Conservation (phyloP, 1,140 invertebrate species). For the Diachasma alloeum region DNA sequence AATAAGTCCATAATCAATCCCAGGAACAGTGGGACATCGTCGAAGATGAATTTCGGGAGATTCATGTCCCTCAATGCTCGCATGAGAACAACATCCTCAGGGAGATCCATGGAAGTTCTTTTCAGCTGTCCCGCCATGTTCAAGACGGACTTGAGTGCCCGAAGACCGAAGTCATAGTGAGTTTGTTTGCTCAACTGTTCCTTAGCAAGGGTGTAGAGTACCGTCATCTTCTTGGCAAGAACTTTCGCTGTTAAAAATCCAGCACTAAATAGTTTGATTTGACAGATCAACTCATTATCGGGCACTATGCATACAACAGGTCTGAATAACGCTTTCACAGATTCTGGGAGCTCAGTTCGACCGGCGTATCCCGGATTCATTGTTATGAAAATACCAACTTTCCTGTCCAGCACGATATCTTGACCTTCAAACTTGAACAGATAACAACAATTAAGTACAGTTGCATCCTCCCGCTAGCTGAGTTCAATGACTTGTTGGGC, state of each 20-base stretch:
- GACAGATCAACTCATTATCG: conserved; percentile 88
- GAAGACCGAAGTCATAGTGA: conserved; percentile 93
- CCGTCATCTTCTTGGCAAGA: conserved; percentile 92
- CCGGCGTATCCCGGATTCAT: conserved; percentile 95
- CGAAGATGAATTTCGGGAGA: conserved; percentile 89
- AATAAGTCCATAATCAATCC: conserved; percentile 89
- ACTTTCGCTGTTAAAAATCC: conserved; percentile 87
- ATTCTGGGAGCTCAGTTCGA: conserved; percentile 88
- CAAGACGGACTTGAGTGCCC: conserved; percentile 86
- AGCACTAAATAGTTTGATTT: conserved; percentile 91
- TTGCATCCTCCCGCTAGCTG: no score
- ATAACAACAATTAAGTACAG: conserved; percentile 30
- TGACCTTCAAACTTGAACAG: conserved; percentile 79
- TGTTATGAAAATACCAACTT: conserved; percentile 92
- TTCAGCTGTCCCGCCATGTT: conserved; percentile 90
- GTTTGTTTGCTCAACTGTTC: conserved; percentile 91
- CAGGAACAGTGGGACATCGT: conserved; percentile 89
- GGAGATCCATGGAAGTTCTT: conserved; percentile 75
- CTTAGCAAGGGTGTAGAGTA: conserved; percentile 82
- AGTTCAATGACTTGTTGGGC: no score
- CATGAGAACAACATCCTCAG: conserved; percentile 88
- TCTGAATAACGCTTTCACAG: conserved; percentile 88
- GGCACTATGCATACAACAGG: conserved; percentile 91
- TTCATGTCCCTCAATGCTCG: conserved; percentile 90
- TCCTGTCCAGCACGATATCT: conserved; percentile 81